phyloP scores from a whole-genome alignment of 2,888 invertebrate genomes.

The Flexamia atlantica region DNA sequence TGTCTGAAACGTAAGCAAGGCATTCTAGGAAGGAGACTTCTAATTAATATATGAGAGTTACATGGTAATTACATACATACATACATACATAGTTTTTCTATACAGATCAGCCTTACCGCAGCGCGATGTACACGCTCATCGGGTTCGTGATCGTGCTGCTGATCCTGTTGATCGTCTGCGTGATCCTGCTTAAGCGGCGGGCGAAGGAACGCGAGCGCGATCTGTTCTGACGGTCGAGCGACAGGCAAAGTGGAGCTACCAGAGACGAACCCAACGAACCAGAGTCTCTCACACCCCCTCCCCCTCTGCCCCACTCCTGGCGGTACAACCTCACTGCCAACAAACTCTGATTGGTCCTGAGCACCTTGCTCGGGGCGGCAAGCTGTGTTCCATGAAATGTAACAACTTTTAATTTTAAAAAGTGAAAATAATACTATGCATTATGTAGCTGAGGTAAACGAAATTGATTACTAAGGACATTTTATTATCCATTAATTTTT shows the following conservation, averaged over 20 bases:
- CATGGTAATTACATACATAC: too few relatives aligned
- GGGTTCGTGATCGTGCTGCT: constrained; percentile 77
- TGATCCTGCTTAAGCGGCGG: constrained; percentile 76
- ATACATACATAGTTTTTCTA: constrained; percentile 3
- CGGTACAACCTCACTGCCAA: constrained; percentile 68
- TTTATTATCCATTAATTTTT: too few relatives aligned
- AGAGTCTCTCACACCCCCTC: constrained; percentile 52
- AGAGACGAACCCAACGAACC: constrained; percentile 47
- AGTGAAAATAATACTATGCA: background rate
- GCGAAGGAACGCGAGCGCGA: constrained; percentile 73
- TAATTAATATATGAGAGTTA: too few relatives aligned
- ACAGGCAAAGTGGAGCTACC: constrained; percentile 64
- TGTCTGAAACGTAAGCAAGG: too few relatives aligned
- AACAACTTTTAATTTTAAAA: background rate
- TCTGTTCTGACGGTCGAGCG: constrained; percentile 71
- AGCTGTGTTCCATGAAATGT: background rate
- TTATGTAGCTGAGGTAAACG: too few relatives aligned
- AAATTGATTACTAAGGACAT: too few relatives aligned
- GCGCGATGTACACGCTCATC: constrained; percentile 80
- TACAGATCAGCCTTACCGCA: constrained; percentile 75
- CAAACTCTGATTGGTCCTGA: constrained; percentile 64
- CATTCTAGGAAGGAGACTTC: too few relatives aligned
- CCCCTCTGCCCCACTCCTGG: constrained; percentile 67
- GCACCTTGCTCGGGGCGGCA: background rate
- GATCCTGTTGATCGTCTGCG: constrained; percentile 76